Evolutionary conservation across 2,113 vertebrate genomes (phyloP).

Genomic region (Dunckerocampus dactyliophorus): DNA sequence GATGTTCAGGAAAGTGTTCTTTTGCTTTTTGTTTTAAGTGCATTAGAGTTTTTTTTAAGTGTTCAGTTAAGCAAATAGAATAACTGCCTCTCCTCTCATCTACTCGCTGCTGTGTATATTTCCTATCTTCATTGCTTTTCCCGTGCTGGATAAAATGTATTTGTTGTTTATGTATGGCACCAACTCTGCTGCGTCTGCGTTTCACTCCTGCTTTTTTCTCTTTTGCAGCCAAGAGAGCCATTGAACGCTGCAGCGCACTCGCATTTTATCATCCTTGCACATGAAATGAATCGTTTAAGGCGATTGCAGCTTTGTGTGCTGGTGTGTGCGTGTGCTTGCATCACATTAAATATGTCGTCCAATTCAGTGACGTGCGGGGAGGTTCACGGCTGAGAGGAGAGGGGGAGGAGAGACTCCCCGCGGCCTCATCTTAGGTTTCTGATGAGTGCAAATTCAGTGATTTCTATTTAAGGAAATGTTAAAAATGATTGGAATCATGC

Average conservation of each 20-base stretch:
- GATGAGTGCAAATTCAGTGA: too few species aligned
- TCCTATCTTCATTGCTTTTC: slow-evolving; percentile 30
- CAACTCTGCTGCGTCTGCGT: slow-evolving; percentile 44
- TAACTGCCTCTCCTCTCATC: slow-evolving; percentile 1
- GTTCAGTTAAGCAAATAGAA: not conserved
- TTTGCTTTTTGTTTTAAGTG: too few species aligned
- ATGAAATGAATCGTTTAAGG: slow-evolving; percentile 6
- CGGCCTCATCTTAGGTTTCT: too few species aligned
- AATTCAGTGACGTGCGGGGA: too few species aligned
- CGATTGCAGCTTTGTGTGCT: slow-evolving; percentile 2
- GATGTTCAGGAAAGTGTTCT: too few species aligned
- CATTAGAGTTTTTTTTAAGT: not conserved
- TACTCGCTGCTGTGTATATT: slow-evolving; percentile 8
- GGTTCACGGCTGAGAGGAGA: too few species aligned
- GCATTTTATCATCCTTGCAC: slow-evolving; percentile 14
- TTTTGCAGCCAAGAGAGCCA: slow-evolving; percentile 38
- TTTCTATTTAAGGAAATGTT: too few species aligned
- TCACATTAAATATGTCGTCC: too few species aligned
- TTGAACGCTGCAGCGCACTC: slow-evolving; percentile 14
- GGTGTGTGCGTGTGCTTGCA: not conserved
- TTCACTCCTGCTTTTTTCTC: slow-evolving; percentile 53
- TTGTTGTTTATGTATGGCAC: slow-evolving; percentile 21
- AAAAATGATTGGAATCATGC: too few species aligned
- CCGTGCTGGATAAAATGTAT: slow-evolving; percentile 33
- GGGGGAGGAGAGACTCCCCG: too few species aligned